Percentiles rank a stretch among this genome's conserved stretches.
Evolutionary conservation across 2,888 invertebrate species (phyloP).

Genomic region (Heliconius hortense): DNA sequence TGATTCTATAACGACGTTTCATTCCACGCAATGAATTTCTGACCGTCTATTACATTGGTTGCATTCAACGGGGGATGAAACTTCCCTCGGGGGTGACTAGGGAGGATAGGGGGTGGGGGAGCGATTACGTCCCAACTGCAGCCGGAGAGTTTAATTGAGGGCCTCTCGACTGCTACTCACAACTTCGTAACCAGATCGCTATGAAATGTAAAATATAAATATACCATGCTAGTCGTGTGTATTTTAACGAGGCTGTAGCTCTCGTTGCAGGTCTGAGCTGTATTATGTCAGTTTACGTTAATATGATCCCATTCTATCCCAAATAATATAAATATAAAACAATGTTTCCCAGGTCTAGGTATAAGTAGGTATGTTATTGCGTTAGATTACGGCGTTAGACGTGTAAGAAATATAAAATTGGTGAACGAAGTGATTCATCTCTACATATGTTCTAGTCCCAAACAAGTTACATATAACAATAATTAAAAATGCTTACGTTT

Average conservation of each 20-base stretch:
- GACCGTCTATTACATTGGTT: constrained; percentile 36
- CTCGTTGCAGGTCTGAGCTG: background rate
- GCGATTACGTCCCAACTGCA: constrained; percentile 47
- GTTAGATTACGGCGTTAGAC: too few relatives aligned
- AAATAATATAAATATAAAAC: background rate
- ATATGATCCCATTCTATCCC: background rate
- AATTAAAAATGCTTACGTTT: too few relatives aligned
- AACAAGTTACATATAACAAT: too few relatives aligned
- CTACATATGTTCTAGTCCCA: background rate
- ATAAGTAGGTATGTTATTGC: too few relatives aligned
- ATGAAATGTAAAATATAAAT: constrained; percentile 28
- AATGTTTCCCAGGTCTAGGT: too few relatives aligned
- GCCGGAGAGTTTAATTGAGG: constrained; percentile 47
- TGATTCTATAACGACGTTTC: background rate
- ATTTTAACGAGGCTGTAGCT: constrained; percentile 14
- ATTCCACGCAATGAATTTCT: constrained; percentile 6
- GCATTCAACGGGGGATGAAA: constrained; percentile 22
- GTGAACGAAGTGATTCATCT: background rate
- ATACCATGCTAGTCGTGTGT: constrained; percentile 9
- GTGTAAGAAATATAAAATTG: background rate
- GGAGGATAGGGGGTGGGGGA: constrained; percentile 14
- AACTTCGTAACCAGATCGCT: constrained; percentile 30
- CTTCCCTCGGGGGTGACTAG: constrained; percentile 13
- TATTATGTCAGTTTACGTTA: background rate
- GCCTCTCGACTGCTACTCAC: constrained; percentile 38